A percentile compares a stretch with the other conserved stretches of the same genome.
Evolutionary conservation across 2,888 invertebrate species (phyloP).

Genomic region (Tenthredo scrophulariae): DNA sequence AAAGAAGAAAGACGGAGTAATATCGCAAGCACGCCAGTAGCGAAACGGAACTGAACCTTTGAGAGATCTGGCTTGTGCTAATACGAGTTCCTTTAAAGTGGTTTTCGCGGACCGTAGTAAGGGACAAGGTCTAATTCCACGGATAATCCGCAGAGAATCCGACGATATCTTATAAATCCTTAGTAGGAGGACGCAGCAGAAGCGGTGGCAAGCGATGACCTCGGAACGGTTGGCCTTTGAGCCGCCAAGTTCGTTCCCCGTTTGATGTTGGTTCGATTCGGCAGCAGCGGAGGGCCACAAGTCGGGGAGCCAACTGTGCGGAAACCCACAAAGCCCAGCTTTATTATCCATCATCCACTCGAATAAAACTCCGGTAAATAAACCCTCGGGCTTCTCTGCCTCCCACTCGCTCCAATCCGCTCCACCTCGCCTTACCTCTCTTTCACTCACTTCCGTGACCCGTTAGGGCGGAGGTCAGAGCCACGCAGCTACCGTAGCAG

Average conservation of each 20-base stretch:
- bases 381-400: constrained; percentile 47
- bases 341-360: constrained; percentile 56
- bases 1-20: constrained; percentile 21
- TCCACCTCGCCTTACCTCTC: constrained; percentile 10
- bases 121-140: constrained; percentile 43
- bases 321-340: constrained; percentile 55
- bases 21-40: constrained; percentile 16
- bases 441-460: constrained; percentile 8
- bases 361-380: constrained; percentile 56
- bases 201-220: constrained; percentile 49
- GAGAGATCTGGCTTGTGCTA: constrained; percentile 25
- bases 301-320: constrained; percentile 55
- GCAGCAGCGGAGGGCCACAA: constrained; percentile 53
- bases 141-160: constrained; percentile 46
- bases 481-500: constrained; percentile 46
- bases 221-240: constrained; percentile 52
- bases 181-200: constrained; percentile 30
- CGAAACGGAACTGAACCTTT: constrained; percentile 19
- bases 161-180: constrained; percentile 50
- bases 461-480: constrained; percentile 46
- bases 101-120: constrained; percentile 37
- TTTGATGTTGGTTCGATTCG: constrained; percentile 56
- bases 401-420: constrained; percentile 38
- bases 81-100: constrained; percentile 44
- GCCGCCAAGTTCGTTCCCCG: constrained; percentile 46